phyloP scores from a whole-genome alignment of 92 coral and sea anemone genomes.

The Metridium senile region DNA sequence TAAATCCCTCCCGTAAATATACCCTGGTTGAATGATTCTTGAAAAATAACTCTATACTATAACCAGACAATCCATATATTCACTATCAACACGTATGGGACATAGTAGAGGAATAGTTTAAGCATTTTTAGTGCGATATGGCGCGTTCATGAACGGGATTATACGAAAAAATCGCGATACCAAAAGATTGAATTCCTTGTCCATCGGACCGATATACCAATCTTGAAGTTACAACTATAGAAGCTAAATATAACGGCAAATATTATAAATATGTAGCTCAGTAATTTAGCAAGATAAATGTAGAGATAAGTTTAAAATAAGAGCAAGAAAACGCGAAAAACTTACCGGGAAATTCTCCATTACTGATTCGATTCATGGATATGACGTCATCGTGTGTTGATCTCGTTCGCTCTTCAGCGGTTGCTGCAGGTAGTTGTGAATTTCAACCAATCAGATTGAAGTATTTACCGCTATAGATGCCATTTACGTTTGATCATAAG shows the following conservation, averaged over 20 bases:
- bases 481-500: slow-evolving; percentile 15
- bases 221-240: not conserved
- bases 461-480: slow-evolving; percentile 10
- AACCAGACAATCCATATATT: not conserved
- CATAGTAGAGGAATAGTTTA: not conserved
- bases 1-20: not conserved
- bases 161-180: not conserved
- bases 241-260: not conserved
- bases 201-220: slow-evolving; percentile 6
- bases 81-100: not conserved
- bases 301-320: not conserved
- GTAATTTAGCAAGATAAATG: not conserved
- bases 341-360: slow-evolving; percentile 40
- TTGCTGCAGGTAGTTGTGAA: slow-evolving; percentile 31
- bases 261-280: not conserved
- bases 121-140: not conserved
- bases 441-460: slow-evolving; percentile 45
- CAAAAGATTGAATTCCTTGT: not conserved
- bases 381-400: slow-evolving; percentile 67
- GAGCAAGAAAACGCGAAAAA: not conserved
- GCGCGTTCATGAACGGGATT: not conserved
- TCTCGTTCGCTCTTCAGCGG: slow-evolving; percentile 20
- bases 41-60: slow-evolving; percentile 1
- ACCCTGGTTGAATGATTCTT: slow-evolving; percentile 1
- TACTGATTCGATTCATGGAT: slow-evolving; percentile 22